Evolutionary conservation across 2,113 vertebrate genomes (phyloP).

Genomic region (Urocynchramus pylzowi): DNA sequence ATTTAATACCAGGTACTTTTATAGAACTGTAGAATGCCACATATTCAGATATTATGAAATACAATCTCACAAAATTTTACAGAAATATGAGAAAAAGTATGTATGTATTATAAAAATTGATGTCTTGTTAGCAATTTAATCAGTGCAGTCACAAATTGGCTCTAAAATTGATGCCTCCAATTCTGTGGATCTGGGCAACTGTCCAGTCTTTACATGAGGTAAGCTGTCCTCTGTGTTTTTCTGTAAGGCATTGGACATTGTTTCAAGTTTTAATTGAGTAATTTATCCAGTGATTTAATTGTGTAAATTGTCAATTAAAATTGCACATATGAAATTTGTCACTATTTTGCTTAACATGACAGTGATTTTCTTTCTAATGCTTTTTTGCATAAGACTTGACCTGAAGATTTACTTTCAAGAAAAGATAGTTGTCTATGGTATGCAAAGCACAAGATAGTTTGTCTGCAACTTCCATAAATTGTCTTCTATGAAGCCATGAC

Average conservation of each 20-base stretch:
- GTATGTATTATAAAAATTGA: not conserved
- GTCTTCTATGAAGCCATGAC: not conserved
- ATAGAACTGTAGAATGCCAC: not conserved
- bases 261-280: not conserved
- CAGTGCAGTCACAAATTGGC: not conserved
- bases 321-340: not conserved
- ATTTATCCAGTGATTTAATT: not conserved
- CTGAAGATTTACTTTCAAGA: not conserved
- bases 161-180: not conserved
- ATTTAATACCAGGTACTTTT: not conserved
- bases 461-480: not conserved
- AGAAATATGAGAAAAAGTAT: not conserved
- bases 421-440: not conserved
- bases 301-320: not conserved
- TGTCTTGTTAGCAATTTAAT: not conserved
- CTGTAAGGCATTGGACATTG: not conserved
- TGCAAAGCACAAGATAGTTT: not conserved
- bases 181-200: not conserved
- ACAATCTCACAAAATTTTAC: not conserved
- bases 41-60: not conserved
- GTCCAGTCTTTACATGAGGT: not conserved
- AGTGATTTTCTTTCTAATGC: not conserved
- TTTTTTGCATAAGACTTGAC: not conserved
- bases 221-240: not conserved
- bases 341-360: not conserved